phyloP scores from a whole-genome alignment of 2,113 vertebrate species.

The Larimichthys crocea region DNA sequence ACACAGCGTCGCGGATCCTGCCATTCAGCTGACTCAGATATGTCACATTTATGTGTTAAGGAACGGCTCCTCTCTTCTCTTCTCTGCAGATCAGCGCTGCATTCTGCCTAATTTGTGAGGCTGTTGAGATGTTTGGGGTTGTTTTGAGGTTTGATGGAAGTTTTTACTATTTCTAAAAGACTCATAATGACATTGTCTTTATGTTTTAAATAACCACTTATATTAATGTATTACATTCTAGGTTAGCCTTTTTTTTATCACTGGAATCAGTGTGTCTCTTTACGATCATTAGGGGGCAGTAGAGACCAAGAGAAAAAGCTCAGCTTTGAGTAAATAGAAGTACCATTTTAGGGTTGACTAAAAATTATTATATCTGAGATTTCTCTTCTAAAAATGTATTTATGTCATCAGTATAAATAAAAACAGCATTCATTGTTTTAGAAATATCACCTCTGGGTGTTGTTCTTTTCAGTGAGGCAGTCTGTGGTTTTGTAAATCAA shows the following conservation, averaged over 20 bases:
- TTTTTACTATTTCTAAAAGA: neutral
- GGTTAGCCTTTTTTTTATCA: neutral
- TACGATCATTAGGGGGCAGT: slow-evolving; percentile 69
- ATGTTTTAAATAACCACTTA: neutral
- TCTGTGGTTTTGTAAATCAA: slow-evolving; percentile 1
- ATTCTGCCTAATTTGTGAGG: neutral
- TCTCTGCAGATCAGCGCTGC: neutral
- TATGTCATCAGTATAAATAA: slow-evolving; percentile 18
- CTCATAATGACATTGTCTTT: neutral
- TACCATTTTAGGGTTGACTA: slow-evolving; percentile 23
- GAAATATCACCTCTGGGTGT: neutral
- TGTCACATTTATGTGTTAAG: slow-evolving; percentile 5
- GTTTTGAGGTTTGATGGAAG: neutral
- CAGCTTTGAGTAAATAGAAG: neutral
- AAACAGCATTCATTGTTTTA: neutral
- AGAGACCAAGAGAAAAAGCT: slow-evolving; percentile 66
- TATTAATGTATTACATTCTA: neutral
- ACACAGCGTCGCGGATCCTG: slow-evolving; percentile 14
- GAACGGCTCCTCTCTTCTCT: neutral
- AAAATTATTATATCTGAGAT: slow-evolving; percentile 6
- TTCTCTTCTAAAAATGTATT: neutral
- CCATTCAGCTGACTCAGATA: slow-evolving; percentile 40
- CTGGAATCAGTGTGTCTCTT: neutral
- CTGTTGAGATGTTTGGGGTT: neutral
- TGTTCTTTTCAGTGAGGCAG: neutral